A percentile compares a stretch with the other conserved stretches of the same genome.
These are phyloP conservation scores for Thalpophila matura DNA, from an alignment of 2,888 invertebrate species.

Conservation along the genomic window DNA sequence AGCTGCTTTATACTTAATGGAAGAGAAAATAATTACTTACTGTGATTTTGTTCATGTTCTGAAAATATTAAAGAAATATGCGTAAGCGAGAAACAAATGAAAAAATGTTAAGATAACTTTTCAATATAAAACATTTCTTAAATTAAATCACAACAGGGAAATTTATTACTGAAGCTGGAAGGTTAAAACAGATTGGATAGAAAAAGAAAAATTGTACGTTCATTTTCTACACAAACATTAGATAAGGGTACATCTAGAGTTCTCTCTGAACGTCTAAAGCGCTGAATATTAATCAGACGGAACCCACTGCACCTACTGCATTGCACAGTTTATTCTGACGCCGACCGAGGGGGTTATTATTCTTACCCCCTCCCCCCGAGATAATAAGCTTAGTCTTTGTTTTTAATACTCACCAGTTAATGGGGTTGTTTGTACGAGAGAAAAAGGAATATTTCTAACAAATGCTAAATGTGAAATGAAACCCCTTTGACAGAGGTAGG, in stretches of 20 bases:
- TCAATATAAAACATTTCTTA: neutral
- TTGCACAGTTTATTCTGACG: slow-evolving; percentile 33
- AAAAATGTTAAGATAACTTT: neutral
- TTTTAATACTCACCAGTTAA: slow-evolving; percentile 62
- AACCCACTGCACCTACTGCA: slow-evolving; percentile 40
- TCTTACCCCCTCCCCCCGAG: slow-evolving; percentile 47
- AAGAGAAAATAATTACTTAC: too few relatives aligned
- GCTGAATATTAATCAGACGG: slow-evolving; percentile 59
- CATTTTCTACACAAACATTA: slow-evolving; percentile 35
- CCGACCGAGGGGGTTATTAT: slow-evolving; percentile 53
- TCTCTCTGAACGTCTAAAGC: slow-evolving; percentile 39
- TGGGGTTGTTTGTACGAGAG: slow-evolving; percentile 53
- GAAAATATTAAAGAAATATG: neutral
- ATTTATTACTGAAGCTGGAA: slow-evolving; percentile 2
- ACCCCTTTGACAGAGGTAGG: slow-evolving; percentile 29
- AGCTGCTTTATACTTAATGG: slow-evolving; percentile 22
- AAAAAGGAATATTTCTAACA: slow-evolving; percentile 38
- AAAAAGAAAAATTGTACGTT: slow-evolving; percentile 10
- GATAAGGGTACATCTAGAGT: slow-evolving; percentile 23
- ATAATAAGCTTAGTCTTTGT: slow-evolving; percentile 67
- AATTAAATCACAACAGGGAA: slow-evolving; percentile 1
- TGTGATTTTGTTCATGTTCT: too few relatives aligned
- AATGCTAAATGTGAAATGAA: slow-evolving; percentile 50
- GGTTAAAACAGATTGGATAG: slow-evolving; percentile 17
- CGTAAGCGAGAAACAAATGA: neutral